Conservation (phyloP, 2,888 invertebrate species). For the Eupithecia exiguata region DNA sequence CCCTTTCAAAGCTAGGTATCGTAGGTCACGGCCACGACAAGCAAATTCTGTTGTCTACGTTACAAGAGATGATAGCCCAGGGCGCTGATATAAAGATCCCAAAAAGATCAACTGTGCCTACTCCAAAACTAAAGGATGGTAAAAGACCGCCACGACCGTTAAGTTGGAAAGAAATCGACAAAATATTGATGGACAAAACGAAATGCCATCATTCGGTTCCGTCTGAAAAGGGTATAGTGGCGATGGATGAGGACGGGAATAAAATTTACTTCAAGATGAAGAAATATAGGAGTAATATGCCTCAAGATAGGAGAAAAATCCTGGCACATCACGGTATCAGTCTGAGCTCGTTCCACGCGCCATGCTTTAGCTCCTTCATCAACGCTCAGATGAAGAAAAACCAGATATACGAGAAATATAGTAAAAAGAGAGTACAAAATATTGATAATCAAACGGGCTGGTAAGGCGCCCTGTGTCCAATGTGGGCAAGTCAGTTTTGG, state of each 20-base stretch:
- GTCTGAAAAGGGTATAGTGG: conserved; percentile 68
- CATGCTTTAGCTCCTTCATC: conserved; percentile 74
- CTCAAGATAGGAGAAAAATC: conserved; percentile 56
- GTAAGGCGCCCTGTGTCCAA: conserved; percentile 41
- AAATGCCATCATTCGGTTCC: conserved; percentile 66
- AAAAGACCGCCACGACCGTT: conserved; percentile 28
- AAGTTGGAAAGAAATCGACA: conserved; percentile 16
- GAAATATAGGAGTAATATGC: conserved; percentile 57
- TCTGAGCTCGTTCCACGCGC: conserved; percentile 73
- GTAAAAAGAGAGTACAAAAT: not conserved
- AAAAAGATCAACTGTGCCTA: conserved; percentile 54
- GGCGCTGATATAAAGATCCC: conserved; percentile 68
- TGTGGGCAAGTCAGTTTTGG: conserved; percentile 42
- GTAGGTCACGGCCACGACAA: conserved; percentile 73
- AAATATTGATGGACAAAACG: conserved; percentile 46
- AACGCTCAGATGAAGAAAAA: conserved; percentile 63
- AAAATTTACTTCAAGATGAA: conserved; percentile 68
- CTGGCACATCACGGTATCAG: conserved; percentile 67
- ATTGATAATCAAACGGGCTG: not conserved
- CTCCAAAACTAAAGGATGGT: conserved; percentile 45
- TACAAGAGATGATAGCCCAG: conserved; percentile 61
- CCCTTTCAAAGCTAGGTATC: conserved; percentile 72
- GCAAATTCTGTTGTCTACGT: conserved; percentile 59
- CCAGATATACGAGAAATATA: conserved; percentile 53
- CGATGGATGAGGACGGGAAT: conserved; percentile 63